Percentiles rank a stretch among this genome's conserved stretches.
Evolutionary conservation across 1,140 invertebrate genomes (phyloP).

Genomic region (Ips nitidus): DNA sequence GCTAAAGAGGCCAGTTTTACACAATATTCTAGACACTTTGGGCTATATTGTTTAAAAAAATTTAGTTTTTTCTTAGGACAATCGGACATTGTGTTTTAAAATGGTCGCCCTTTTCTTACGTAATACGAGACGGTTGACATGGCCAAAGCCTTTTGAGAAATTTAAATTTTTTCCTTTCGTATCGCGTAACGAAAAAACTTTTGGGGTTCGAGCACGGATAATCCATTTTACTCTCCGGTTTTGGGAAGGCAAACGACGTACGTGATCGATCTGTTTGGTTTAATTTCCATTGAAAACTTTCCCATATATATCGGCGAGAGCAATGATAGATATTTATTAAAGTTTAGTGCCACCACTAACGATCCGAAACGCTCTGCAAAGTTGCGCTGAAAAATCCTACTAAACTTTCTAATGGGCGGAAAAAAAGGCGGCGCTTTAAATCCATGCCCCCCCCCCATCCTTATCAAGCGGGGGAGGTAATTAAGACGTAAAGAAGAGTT

Average conservation of each 20-base stretch:
- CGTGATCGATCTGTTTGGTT: background rate
- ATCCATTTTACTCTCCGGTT: slow-evolving; percentile 1
- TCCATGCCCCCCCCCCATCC: background rate
- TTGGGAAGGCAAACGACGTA: background rate
- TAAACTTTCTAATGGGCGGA: background rate
- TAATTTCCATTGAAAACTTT: slow-evolving; percentile 4
- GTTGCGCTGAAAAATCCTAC: background rate
- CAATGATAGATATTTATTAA: background rate
- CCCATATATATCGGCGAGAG: background rate
- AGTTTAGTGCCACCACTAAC: background rate
- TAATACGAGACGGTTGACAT: too few species aligned
- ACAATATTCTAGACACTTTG: too few species aligned
- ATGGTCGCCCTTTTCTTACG: too few species aligned
- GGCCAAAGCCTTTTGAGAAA: too few species aligned
- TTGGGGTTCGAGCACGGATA: slow-evolving; percentile 4
- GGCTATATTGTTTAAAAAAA: too few species aligned
- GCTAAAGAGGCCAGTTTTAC: too few species aligned
- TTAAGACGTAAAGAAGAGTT: background rate
- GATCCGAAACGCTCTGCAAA: background rate
- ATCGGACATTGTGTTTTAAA: too few species aligned
- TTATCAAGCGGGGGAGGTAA: background rate
- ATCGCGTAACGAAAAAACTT: slow-evolving; percentile 10
- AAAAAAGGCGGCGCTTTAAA: background rate
- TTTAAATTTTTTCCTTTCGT: too few species aligned
- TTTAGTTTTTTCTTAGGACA: too few species aligned